Percentiles rank a stretch among this genome's conserved stretches.
These are phyloP conservation scores for Leptodactylus fallax DNA, from an alignment of 2,797 vertebrate species.

Conservation along the genomic window DNA sequence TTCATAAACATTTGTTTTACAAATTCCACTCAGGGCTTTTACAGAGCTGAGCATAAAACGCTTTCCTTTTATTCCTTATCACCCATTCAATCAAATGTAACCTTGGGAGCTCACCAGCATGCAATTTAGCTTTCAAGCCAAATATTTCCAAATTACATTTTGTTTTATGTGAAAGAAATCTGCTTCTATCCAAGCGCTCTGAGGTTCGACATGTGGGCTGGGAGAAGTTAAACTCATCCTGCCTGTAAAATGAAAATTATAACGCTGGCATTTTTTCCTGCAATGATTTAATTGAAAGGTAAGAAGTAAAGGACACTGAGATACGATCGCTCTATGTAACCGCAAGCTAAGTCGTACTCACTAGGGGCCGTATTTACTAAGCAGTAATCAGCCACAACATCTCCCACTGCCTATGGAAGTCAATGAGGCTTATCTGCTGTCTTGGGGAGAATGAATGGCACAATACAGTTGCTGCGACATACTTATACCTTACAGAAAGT, in stretches of 20 bases:
- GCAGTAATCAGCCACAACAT: conserved; percentile 23
- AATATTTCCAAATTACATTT: conserved; percentile 65
- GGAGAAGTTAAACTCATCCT: conserved; percentile 56
- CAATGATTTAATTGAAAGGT: conserved; percentile 59
- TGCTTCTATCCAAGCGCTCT: conserved; percentile 47
- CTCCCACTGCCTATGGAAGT: not conserved
- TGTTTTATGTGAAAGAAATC: conserved; percentile 62
- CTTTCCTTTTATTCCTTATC: conserved; percentile 60
- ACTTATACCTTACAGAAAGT: not conserved
- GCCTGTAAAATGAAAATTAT: conserved; percentile 57
- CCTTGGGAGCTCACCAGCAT: conserved; percentile 64
- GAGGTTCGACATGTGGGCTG: conserved; percentile 54
- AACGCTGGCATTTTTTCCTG: conserved; percentile 47
- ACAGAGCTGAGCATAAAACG: conserved; percentile 57
- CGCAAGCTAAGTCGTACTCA: conserved; percentile 4
- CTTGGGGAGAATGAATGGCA: not conserved
- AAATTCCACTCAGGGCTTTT: conserved; percentile 64
- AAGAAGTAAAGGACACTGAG: conserved; percentile 46
- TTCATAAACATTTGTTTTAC: conserved; percentile 65
- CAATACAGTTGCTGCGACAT: not conserved
- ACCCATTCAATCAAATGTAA: conserved; percentile 64
- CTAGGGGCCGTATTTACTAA: conserved; percentile 36
- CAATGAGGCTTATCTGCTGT: not conserved
- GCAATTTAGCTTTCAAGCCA: conserved; percentile 64
- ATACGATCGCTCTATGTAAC: conserved; percentile 16